Evolutionary conservation across 2,797 vertebrate species (phyloP).

Genomic region (Sebastes hopkinsi): DNA sequence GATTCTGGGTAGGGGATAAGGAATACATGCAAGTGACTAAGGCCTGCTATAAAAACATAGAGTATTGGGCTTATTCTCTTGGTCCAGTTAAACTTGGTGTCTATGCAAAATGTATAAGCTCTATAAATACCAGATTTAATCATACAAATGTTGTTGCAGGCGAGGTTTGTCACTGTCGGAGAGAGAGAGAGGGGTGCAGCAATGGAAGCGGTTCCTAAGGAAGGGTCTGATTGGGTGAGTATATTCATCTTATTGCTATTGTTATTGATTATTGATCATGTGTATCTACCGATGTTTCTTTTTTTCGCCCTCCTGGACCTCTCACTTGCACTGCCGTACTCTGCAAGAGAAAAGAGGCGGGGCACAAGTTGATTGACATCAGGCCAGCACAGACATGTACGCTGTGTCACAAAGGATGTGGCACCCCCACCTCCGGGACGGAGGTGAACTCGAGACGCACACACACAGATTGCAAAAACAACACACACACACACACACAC

Average conservation of each 20-base stretch:
- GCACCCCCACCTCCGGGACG: slow-evolving; percentile 64
- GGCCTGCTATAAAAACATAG: slow-evolving; percentile 70
- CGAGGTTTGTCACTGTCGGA: slow-evolving; percentile 71
- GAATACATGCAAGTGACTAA: slow-evolving; percentile 84
- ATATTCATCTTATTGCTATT: slow-evolving; percentile 48
- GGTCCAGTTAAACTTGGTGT: slow-evolving; percentile 43
- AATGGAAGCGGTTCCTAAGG: slow-evolving; percentile 79
- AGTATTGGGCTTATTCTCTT: slow-evolving; percentile 44
- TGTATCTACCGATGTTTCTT: slow-evolving; percentile 89
- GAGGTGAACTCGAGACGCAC: slow-evolving; percentile 67
- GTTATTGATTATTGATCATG: slow-evolving; percentile 79
- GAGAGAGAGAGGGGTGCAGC: slow-evolving; percentile 78
- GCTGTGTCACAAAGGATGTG: slow-evolving; percentile 66
- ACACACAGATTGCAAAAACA: slow-evolving; percentile 26
- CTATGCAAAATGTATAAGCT: slow-evolving; percentile 15
- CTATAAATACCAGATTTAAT: slow-evolving; percentile 37
- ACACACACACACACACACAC: slow-evolving; percentile 13
- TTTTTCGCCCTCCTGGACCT: slow-evolving; percentile 89
- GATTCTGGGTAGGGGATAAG: slow-evolving; percentile 64
- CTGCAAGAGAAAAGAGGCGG: slow-evolving; percentile 88
- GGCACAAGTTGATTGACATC: slow-evolving; percentile 85
- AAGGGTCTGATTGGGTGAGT: slow-evolving; percentile 68
- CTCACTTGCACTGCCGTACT: slow-evolving; percentile 89
- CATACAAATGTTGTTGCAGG: slow-evolving; percentile 64
- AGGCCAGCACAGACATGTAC: slow-evolving; percentile 85